Evolutionary conservation across 2,888 invertebrate genomes (phyloP).

Genomic region (Melikaiella ostensackeni): DNA sequence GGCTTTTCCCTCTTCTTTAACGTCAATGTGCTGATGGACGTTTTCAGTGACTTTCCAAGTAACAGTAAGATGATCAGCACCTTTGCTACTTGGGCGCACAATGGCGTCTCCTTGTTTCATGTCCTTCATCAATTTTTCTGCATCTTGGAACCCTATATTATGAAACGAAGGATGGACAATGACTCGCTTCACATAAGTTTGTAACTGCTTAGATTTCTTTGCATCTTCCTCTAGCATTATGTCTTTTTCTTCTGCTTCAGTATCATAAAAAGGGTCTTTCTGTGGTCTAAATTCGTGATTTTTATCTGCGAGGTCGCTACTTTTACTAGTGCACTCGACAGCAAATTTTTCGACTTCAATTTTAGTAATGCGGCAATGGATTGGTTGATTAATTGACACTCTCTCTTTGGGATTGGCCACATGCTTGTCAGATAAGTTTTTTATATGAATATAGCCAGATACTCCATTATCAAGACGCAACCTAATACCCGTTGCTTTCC

Average conservation of each 20-base stretch:
- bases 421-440: slow-evolving; percentile 94
- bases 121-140: slow-evolving; percentile 91
- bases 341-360: slow-evolving; percentile 97
- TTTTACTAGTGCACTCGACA: slow-evolving; percentile 95
- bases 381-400: slow-evolving; percentile 89
- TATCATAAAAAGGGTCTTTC: slow-evolving; percentile 94
- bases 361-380: slow-evolving; percentile 93
- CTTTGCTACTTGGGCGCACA: slow-evolving; percentile 97
- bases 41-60: slow-evolving; percentile 98
- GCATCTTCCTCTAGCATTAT: slow-evolving; percentile 86
- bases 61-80: slow-evolving; percentile 95
- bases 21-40: slow-evolving; percentile 97
- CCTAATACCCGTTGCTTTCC: slow-evolving; percentile 95
- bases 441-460: slow-evolving; percentile 95
- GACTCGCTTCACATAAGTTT: slow-evolving; percentile 95
- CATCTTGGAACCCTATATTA: slow-evolving; percentile 95
- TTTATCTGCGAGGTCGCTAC: slow-evolving; percentile 94
- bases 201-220: slow-evolving; percentile 88
- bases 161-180: slow-evolving; percentile 98
- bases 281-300: slow-evolving; percentile 94
- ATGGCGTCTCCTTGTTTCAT: slow-evolving; percentile 98
- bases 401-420: slow-evolving; percentile 96
- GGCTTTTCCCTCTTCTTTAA: slow-evolving; percentile 96
- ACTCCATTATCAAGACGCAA: slow-evolving; percentile 94
- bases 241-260: slow-evolving; percentile 89